Percentiles rank a stretch among this genome's conserved stretches.
Conservation (phyloP, 2,113 vertebrate species). For the Phyllopteryx taeniolatus region DNA sequence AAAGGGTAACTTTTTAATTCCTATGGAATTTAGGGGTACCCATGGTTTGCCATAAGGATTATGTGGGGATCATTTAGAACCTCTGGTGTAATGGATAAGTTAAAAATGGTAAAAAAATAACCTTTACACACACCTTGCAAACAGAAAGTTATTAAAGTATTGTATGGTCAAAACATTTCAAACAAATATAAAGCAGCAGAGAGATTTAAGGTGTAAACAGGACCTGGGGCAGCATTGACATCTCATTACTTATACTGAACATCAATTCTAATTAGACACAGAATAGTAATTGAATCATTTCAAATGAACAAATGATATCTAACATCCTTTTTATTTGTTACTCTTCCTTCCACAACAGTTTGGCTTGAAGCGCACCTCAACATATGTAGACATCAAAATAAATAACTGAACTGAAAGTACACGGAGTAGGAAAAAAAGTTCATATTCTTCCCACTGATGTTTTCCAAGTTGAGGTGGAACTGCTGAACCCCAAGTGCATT, state of each 20-base stretch:
- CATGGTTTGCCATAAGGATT: too few species aligned
- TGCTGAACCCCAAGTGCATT: conserved; percentile 5
- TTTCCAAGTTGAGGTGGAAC: conserved; percentile 10
- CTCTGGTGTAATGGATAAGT: too few species aligned
- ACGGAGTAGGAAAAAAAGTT: conserved; percentile 9
- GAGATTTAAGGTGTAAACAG: neutral
- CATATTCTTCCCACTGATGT: conserved; percentile 3
- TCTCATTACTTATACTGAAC: neutral
- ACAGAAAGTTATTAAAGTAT: neutral
- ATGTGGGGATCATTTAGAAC: too few species aligned
- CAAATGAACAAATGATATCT: conserved; percentile 11
- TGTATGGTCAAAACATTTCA: neutral
- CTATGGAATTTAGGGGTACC: too few species aligned
- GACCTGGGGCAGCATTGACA: neutral
- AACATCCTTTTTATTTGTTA: conserved; percentile 42
- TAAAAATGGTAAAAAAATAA: neutral
- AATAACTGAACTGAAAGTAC: conserved; percentile 16
- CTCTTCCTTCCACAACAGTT: conserved; percentile 21
- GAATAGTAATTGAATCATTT: conserved; percentile 14
- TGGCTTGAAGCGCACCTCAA: conserved; percentile 14
- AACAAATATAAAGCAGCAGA: neutral
- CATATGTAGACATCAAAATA: conserved; percentile 17
- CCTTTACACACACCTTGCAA: too few species aligned
- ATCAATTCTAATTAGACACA: neutral
- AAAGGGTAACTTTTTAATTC: too few species aligned